phyloP scores from a whole-genome alignment of 2,113 vertebrate species.

The Pyrgilauda ruficollis region DNA sequence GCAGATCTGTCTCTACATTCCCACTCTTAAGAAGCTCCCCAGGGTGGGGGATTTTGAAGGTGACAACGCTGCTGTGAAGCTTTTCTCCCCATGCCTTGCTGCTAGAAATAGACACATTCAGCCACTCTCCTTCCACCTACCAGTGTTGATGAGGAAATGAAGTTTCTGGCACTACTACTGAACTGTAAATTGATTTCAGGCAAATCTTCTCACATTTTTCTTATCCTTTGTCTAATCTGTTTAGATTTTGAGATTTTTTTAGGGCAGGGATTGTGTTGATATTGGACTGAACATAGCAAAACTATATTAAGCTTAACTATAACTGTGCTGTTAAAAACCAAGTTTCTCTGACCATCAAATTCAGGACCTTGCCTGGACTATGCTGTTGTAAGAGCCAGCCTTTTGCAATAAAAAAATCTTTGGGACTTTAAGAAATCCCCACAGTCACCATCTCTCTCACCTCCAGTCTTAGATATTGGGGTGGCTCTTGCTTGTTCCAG shows the following conservation, averaged over 20 bases:
- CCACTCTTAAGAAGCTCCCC: neutral
- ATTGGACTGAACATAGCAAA: neutral
- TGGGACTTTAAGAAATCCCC: neutral
- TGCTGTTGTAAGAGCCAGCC: neutral
- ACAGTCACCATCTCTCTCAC: neutral
- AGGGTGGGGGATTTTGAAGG: neutral
- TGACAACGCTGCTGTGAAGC: neutral
- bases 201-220: conserved; percentile 7
- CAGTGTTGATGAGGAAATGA: neutral
- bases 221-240: neutral
- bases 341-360: neutral
- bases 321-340: neutral
- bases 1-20: neutral
- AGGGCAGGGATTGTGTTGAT: neutral
- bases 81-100: neutral
- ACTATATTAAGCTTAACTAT: neutral
- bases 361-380: neutral
- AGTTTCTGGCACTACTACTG: neutral
- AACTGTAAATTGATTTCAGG: conserved; percentile 18
- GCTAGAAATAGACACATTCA: neutral
- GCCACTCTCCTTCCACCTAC: neutral
- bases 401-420: neutral
- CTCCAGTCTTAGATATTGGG: neutral
- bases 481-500: neutral
- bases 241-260: neutral